These are phyloP conservation scores for Agrochola lota DNA, from an alignment of 2,888 invertebrate genomes.

Conservation along the genomic window DNA sequence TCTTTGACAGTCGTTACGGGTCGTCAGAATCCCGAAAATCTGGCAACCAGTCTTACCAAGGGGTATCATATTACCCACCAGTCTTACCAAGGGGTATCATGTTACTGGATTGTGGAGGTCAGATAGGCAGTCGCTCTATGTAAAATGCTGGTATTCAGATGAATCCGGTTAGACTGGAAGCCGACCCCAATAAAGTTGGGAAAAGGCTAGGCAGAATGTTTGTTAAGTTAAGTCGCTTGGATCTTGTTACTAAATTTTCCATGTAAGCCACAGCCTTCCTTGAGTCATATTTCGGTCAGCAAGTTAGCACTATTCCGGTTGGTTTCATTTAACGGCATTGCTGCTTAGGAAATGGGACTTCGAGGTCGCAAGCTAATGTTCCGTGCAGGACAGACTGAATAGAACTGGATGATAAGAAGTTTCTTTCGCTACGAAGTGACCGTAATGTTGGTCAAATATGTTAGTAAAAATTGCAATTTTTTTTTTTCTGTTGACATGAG, in stretches of 20 bases:
- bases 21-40: too few species aligned
- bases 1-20: too few species aligned
- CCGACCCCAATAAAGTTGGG: too few species aligned
- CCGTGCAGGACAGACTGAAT: conserved; percentile 33
- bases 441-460: neutral
- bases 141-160: too few species aligned
- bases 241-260: neutral
- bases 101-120: too few species aligned
- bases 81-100: too few species aligned
- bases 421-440: neutral
- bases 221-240: neutral
- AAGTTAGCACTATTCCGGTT: conserved; percentile 48
- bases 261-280: conserved; percentile 2
- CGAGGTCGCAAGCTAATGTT: conserved; percentile 46
- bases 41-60: too few species aligned
- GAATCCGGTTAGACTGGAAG: too few species aligned
- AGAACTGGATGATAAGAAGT: conserved; percentile 28
- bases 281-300: conserved; percentile 25
- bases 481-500: neutral
- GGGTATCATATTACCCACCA: too few species aligned
- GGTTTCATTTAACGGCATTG: conserved; percentile 44
- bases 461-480: neutral
- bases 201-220: too few species aligned
- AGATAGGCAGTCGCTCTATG: too few species aligned
- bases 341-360: conserved; percentile 32